These are phyloP conservation scores for Dreissena polymorpha DNA, from an alignment of 1,140 invertebrate species.

Conservation along the genomic window DNA sequence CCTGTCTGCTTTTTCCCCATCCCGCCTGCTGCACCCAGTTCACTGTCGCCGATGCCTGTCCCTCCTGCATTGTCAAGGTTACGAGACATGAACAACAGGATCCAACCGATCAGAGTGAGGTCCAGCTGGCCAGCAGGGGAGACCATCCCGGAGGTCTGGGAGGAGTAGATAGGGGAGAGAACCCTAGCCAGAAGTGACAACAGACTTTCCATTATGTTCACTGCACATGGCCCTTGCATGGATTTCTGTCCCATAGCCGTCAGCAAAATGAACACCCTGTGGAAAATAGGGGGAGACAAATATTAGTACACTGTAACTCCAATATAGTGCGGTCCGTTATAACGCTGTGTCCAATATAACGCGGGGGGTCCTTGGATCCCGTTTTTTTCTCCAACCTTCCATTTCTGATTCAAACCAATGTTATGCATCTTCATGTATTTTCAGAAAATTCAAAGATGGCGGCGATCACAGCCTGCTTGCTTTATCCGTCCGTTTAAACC, in stretches of 20 bases:
- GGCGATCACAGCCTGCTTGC: no score
- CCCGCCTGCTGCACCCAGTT: conserved; percentile 63
- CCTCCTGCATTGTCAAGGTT: conserved; percentile 84
- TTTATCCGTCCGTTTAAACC: no score
- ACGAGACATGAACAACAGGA: conserved; percentile 88
- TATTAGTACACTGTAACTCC: no score
- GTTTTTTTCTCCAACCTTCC: no score
- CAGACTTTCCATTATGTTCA: conserved; percentile 76
- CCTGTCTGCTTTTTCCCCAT: neutral
- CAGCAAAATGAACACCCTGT: conserved; percentile 91
- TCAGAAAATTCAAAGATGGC: no score
- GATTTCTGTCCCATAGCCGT: conserved; percentile 93
- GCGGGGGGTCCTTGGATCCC: no score
- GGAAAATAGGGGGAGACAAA: conserved; percentile 48
- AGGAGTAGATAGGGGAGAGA: conserved; percentile 69
- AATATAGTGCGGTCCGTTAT: no score
- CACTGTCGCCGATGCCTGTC: conserved; percentile 53
- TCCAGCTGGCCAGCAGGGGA: conserved; percentile 79
- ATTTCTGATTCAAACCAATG: no score
- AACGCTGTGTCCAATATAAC: no score
- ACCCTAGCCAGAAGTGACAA: conserved; percentile 75
- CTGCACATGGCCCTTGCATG: conserved; percentile 79
- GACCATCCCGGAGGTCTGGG: conserved; percentile 38
- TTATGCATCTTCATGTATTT: no score
- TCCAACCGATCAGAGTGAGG: conserved; percentile 88